Base-by-base conservation (phyloP, 2,888 invertebrate species). In the Himalopsyche anomala region DNA sequence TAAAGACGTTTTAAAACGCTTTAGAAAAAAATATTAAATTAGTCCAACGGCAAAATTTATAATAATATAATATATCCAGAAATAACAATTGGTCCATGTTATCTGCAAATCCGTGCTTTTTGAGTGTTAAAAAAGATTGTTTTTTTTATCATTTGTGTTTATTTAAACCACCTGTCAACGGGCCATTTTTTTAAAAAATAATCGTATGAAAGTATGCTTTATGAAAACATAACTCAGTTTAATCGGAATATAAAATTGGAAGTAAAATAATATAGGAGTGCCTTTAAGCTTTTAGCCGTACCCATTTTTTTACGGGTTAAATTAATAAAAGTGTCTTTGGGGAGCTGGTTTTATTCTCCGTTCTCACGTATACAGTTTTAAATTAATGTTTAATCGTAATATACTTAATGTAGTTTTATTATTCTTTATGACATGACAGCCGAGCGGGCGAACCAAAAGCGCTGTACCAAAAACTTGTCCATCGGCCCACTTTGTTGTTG, bases 391-490 rank as follows among this genome's bases (percentile, higher is more conserved):
- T 74, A 36, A 0, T 28, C 28, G 9, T 51, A 51, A 15, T 74
- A 19, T 38, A n/a, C n/a, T n/a, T n/a, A 74, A 36, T 74, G 4
- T 15, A 38, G 8, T 4, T 74, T 74, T 74, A 74, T 69, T 69
- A 69, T 74, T 28, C 38, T 74, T 74, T 74, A 74, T 74, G 74
- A 74, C 38, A 6, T 74, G 74, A 36, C 74, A 74, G 74, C 74
- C 36, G 38, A 19, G 74, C 74, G 38, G 38, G 74, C 36, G 36
- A 38, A 74, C 28, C 15, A 19, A 62, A 62, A 62, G 62, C 62
- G 62, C 11, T 62, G 4, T 51, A 19, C 19, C 36, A 12, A 38
- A 74, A 74, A 74, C 74, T 36, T 74, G 74, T 74, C 3, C 38
- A 15, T 74, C 74, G 74, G 11, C 74, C 74, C 74, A 74, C 74